These are phyloP conservation scores for Melanostoma mellinum DNA, from an alignment of 2,888 invertebrate genomes.

Conservation along the genomic window DNA sequence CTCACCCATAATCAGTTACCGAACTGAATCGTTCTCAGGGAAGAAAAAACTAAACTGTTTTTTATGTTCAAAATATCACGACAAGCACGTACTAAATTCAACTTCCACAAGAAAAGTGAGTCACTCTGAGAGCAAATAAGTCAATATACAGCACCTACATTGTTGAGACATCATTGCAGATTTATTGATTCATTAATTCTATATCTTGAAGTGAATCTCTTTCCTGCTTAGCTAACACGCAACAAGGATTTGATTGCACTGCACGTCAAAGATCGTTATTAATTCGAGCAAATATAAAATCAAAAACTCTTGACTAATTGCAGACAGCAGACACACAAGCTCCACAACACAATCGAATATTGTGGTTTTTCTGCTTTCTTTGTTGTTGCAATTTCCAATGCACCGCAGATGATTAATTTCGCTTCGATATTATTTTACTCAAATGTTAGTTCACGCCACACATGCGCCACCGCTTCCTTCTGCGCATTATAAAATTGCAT, in stretches of 20 bases:
- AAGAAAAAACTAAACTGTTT: too few relatives aligned
- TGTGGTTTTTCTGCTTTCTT: constrained; percentile 21
- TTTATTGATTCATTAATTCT: constrained; percentile 32
- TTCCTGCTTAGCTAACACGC: constrained; percentile 56
- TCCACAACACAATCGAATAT: not conserved
- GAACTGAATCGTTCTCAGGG: too few relatives aligned
- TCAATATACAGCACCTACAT: not conserved
- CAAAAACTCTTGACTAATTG: constrained; percentile 53
- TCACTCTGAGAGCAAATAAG: too few relatives aligned
- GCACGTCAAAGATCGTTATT: constrained; percentile 26
- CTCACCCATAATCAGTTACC: too few relatives aligned
- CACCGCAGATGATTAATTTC: constrained; percentile 62
- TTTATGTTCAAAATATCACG: too few relatives aligned
- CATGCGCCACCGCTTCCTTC: constrained; percentile 43
- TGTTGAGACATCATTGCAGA: not conserved
- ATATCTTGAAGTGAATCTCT: constrained; percentile 32
- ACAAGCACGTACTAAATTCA: too few relatives aligned
- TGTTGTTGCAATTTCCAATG: constrained; percentile 19
- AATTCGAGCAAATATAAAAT: constrained; percentile 46
- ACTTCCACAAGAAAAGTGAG: too few relatives aligned
- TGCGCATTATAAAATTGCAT: constrained; percentile 41
- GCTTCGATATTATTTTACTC: constrained; percentile 52
- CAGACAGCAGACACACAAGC: constrained; percentile 5
- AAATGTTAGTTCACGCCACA: constrained; percentile 48
- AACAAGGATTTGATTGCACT: constrained; percentile 39